Base-by-base conservation (phyloP, 2,797 vertebrate species). In the Melanotaenia pygmaea region DNA sequence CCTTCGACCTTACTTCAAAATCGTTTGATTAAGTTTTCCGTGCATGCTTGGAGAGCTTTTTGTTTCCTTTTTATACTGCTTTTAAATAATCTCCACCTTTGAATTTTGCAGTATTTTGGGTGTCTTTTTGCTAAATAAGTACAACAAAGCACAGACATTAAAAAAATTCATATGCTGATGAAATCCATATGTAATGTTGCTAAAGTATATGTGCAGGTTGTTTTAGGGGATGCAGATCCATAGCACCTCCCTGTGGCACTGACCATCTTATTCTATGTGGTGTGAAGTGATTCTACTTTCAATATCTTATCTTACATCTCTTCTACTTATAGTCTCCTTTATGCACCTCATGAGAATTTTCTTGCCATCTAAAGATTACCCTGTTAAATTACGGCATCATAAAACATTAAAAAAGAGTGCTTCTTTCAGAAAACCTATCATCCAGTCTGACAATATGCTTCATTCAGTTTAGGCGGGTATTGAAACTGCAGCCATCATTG, bases 221-320 rank as follows among this genome's bases (percentile, higher is more conserved):
- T 87, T 80, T 82, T 82, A 72, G 84, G 51, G 89, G 88, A 86
- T 83, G 89, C 85, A 91, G 91, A 90, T 91, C 90, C 91, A 92
- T 92, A 94, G 92, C 92, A 93, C 92, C 91, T 94, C 93, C 92
- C 91, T 90, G 91, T 91, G 92, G 93, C 89, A 73, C 89, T 90
- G 90, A 88, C 91, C 86, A 86, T 86, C 89, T 87, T 77, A 88
- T 85, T 89, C 83, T 90, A 75, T 61, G 74, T 73, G 71, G 66
- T 89, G 76, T 89, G 82, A 87, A 83, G 81, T 74, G 79, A 43
- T 76, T 88, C 81, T 79, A 70, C 80, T 88, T 83, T 82, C 83
- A 73, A 81, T 86, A 90, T 90, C 83, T 83, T 85, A 88, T 89
- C 86, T 87, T 68, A 56, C 67, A 83, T 81, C 72, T 64, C 69